Conservation (phyloP, 2,888 invertebrate species). For the Philaethria dido region DNA sequence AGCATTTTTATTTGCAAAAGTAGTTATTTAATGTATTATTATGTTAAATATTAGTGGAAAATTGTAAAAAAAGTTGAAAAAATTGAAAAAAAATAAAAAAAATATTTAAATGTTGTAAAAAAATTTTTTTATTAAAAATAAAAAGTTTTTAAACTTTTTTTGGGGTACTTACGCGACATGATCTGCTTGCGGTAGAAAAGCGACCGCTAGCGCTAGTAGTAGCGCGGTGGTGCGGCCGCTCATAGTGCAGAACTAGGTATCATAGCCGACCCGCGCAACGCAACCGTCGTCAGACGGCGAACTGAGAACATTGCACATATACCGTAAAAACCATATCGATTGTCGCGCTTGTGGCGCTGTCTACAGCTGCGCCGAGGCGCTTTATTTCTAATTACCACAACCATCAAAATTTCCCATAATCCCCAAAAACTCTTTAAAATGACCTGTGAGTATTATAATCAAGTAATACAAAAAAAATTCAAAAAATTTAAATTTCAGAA, state of each 20-base stretch:
- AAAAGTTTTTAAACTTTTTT: slow-evolving; percentile 11
- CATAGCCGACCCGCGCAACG: slow-evolving; percentile 68
- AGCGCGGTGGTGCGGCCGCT: slow-evolving; percentile 82
- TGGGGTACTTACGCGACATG: slow-evolving; percentile 85
- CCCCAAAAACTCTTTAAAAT: background rate
- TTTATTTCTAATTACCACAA: background rate
- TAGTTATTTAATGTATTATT: too few species aligned
- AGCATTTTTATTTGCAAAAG: background rate
- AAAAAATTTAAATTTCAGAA: too few species aligned
- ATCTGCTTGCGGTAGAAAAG: slow-evolving; percentile 83
- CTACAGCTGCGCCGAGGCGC: slow-evolving; percentile 54
- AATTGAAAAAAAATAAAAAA: background rate
- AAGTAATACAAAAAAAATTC: too few species aligned
- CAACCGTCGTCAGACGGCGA: slow-evolving; percentile 60
- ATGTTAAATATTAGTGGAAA: background rate
- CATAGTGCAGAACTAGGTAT: slow-evolving; percentile 72
- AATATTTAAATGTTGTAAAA: background rate
- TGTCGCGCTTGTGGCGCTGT: slow-evolving; percentile 55
- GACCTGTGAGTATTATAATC: too few species aligned
- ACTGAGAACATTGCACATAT: slow-evolving; percentile 72
- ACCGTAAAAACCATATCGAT: slow-evolving; percentile 78
- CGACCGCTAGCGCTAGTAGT: slow-evolving; percentile 84
- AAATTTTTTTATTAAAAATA: background rate
- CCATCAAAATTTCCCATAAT: background rate
- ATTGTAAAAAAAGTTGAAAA: background rate